Percentiles rank a stretch among this genome's conserved stretches.
Conservation (phyloP, 2,113 vertebrate species). For the Gracilinanus agilis region DNA sequence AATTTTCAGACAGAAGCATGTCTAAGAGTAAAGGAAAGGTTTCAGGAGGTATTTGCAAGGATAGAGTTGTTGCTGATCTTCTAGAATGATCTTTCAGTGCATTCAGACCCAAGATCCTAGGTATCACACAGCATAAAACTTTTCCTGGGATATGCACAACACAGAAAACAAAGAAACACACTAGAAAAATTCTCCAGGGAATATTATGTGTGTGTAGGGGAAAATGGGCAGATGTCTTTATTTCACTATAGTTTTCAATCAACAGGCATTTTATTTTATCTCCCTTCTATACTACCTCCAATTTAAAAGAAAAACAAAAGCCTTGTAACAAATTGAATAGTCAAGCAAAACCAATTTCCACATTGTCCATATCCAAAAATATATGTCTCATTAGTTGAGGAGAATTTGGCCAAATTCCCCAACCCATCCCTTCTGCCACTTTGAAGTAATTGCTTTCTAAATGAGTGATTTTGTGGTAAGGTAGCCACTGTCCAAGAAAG, state of each 20-base stretch:
- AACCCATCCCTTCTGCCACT: neutral
- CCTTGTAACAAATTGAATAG: neutral
- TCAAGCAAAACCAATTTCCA: neutral
- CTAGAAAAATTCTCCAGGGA: neutral
- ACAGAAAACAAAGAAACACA: neutral
- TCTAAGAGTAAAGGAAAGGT: neutral
- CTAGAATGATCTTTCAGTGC: neutral
- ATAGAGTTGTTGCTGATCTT: neutral
- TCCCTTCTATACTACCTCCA: neutral
- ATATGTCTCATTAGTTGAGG: neutral
- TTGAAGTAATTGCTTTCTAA: neutral
- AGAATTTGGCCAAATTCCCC: neutral
- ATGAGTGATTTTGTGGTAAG: neutral
- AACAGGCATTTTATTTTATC: neutral
- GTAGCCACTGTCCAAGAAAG: neutral
- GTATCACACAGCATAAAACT: neutral
- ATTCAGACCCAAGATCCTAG: neutral
- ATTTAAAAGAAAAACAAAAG: neutral
- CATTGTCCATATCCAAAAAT: neutral
- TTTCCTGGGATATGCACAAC: neutral
- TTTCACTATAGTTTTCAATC: neutral
- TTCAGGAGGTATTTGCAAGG: neutral
- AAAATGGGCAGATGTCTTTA: neutral
- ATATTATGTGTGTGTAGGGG: neutral
- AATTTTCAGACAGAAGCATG: neutral